Evolutionary conservation across 2,888 invertebrate genomes (phyloP).

Genomic region (Steromphala cineraria): DNA sequence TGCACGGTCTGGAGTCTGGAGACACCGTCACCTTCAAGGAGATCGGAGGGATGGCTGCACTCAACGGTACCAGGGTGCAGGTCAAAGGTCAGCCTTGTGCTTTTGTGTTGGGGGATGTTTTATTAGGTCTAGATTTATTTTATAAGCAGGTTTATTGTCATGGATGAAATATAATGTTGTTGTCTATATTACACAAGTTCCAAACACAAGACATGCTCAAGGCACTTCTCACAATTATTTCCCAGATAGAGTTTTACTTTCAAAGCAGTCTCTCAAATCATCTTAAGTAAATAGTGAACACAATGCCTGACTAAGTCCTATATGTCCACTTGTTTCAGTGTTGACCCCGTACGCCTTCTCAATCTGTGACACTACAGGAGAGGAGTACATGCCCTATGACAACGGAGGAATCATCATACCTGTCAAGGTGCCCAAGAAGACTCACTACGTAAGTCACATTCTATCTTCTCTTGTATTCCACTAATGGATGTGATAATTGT

Average conservation of each 20-base stretch:
- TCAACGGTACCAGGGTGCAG: conserved; percentile 65
- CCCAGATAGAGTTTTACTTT: too few relatives aligned
- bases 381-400: conserved; percentile 60
- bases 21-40: conserved; percentile 74
- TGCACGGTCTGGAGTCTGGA: conserved; percentile 72
- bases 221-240: too few relatives aligned
- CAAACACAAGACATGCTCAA: too few relatives aligned
- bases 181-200: too few relatives aligned
- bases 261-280: too few relatives aligned
- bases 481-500: too few relatives aligned
- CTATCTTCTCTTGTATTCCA: not conserved
- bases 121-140: too few relatives aligned
- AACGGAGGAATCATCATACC: conserved; percentile 71
- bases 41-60: conserved; percentile 68
- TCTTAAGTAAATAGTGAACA: too few relatives aligned
- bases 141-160: too few relatives aligned
- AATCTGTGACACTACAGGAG: conserved; percentile 70
- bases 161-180: too few relatives aligned
- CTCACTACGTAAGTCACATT: conserved; percentile 67
- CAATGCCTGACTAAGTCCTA: too few relatives aligned
- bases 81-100: conserved; percentile 62
- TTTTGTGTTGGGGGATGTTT: not conserved
- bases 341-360: conserved; percentile 67
- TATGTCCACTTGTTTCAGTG: conserved; percentile 56
- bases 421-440: conserved; percentile 63